Evolutionary conservation across 2,888 invertebrate species (phyloP), one percentile per base, ranked within the genome.

Genomic region (Amblyjoppa proteus): DNA sequence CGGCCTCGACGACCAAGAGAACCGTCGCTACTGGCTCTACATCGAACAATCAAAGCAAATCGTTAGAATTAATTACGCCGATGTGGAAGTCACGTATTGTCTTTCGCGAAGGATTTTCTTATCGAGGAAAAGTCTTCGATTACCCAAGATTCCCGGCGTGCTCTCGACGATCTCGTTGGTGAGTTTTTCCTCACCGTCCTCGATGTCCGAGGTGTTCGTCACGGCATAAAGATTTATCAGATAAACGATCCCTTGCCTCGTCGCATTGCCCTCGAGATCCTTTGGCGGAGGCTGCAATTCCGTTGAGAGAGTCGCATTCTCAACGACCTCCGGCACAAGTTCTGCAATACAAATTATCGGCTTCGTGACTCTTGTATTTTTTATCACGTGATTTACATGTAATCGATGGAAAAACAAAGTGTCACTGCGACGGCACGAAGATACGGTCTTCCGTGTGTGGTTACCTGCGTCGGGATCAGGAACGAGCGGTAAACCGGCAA

Each of bases 161-260:
- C 87, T 88, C 16, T 89, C 68, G 16, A 89, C 56, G 7, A 93
- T 51, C 5, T 91, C 90, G 41, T 91, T 89, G 70, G 90, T 90
- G 3, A 92, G 86, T 45, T 91, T 88, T 85, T 93, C 94, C 1
- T 91, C 90, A 9, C 90, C 74, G 13, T 87, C 87, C 51, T 89
- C 90, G 64, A 87, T 66, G 20, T 84, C 90, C 3, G 91, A 90
- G 13, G 74, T 51, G 73, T 94, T 94, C 79, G 90, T 91, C 16
- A 94, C 85, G 1, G 92, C 94, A 70, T 87, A 93, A 7, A 94
- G 80, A 85, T 94, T 94, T 56, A 94, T 90, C 6, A 94, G 74
- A 75, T 91, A 94, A 1, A 94, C 74, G 7, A 90, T 82, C 16
- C 89, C 90, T 16, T 87, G 86, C 16, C 70, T 87, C 2, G 16